phyloP scores from a whole-genome alignment of 2,888 invertebrate species.

The Anticlea derivata region DNA sequence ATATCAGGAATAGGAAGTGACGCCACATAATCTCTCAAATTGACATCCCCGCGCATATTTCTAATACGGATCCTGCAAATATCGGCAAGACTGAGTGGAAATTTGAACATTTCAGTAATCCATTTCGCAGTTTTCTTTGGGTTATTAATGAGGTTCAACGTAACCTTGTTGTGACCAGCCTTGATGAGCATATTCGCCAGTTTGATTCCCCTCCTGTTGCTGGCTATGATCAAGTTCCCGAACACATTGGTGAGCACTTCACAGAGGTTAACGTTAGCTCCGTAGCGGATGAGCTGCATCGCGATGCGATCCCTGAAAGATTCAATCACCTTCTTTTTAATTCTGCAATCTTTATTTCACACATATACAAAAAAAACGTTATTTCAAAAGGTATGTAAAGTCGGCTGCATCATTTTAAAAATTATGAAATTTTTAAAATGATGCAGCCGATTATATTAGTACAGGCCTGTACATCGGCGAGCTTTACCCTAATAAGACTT shows the following conservation, averaged over 20 bases:
- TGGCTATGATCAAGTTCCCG: conserved; percentile 83
- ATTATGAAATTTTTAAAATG: no score
- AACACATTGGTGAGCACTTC: conserved; percentile 81
- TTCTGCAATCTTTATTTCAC: no score
- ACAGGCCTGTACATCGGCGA: no score
- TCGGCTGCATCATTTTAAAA: no score
- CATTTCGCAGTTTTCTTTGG: conserved; percentile 50
- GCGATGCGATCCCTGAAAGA: conserved; percentile 78
- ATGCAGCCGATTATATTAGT: no score
- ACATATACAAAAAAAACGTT: background rate
- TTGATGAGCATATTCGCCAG: conserved; percentile 68
- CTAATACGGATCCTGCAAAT: conserved; percentile 84
- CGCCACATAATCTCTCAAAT: conserved; percentile 63
- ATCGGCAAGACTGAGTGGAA: conserved; percentile 81
- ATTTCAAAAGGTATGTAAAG: no score
- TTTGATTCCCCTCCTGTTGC: conserved; percentile 56
- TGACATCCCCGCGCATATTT: conserved; percentile 44
- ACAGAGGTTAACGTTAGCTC: conserved; percentile 85
- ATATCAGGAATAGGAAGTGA: conserved; percentile 81
- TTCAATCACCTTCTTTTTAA: no score
- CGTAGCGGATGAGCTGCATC: conserved; percentile 83
- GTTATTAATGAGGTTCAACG: conserved; percentile 31
- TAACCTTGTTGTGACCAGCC: conserved; percentile 60
- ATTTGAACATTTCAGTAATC: conserved; percentile 66
- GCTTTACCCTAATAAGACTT: no score